Conservation (phyloP, 2,113 vertebrate species). For the Tetrax tetrax region DNA sequence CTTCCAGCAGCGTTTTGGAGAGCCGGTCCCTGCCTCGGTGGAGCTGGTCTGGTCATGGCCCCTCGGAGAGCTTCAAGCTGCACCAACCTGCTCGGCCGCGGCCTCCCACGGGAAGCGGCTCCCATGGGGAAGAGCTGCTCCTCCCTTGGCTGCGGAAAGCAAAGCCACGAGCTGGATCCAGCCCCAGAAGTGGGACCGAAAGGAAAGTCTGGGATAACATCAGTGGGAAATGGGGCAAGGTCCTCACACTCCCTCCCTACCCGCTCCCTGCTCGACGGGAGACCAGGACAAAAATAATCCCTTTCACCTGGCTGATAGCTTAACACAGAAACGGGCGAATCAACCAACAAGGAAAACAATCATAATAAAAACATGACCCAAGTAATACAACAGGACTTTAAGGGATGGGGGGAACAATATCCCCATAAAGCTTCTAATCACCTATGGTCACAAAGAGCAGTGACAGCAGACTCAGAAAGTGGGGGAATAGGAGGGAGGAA, state of each 20-base stretch:
- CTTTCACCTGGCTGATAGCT: background rate
- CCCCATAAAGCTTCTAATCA: conserved; percentile 3
- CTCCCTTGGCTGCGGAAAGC: background rate
- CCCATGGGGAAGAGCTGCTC: background rate
- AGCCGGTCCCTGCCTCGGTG: background rate
- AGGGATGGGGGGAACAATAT: background rate
- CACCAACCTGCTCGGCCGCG: background rate
- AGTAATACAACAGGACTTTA: background rate
- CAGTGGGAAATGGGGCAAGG: background rate
- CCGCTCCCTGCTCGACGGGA: background rate
- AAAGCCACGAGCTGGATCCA: background rate
- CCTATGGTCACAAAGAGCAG: background rate
- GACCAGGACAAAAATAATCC: background rate
- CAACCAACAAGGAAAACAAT: background rate
- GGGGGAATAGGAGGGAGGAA: background rate
- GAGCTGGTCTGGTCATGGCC: background rate
- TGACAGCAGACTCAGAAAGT: background rate
- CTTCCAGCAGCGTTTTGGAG: background rate
- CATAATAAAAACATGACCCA: background rate
- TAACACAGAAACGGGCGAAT: background rate
- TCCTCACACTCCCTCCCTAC: background rate
- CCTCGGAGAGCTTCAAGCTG: background rate
- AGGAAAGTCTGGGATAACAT: background rate
- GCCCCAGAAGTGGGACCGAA: background rate
- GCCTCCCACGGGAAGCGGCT: background rate